Percentiles rank a stretch among this genome's conserved stretches.
Evolutionary conservation across 1,140 invertebrate genomes (phyloP).

Genomic region (Halictus rubicundus): DNA sequence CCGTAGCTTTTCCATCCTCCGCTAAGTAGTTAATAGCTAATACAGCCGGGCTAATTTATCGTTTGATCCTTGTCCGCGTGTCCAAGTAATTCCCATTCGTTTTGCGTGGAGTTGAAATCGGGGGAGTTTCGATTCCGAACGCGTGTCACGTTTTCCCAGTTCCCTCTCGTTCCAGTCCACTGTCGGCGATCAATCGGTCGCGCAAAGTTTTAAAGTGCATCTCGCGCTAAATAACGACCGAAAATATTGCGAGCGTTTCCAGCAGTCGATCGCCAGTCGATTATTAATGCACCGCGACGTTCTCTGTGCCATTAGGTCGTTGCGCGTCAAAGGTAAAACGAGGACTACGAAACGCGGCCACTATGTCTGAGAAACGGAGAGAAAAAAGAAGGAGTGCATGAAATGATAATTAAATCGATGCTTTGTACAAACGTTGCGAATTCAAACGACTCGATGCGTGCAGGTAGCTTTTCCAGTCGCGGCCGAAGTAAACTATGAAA

Average conservation of each 20-base stretch:
- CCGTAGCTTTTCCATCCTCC: neutral
- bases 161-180: neutral
- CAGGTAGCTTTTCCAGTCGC: neutral
- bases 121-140: slow-evolving; percentile 16
- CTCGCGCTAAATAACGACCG: slow-evolving; percentile 5
- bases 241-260: neutral
- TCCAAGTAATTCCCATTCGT: slow-evolving; percentile 33
- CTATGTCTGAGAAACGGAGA: no score
- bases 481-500: neutral
- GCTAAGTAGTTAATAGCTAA: slow-evolving; percentile 45
- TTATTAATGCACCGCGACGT: slow-evolving; percentile 36
- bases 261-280: slow-evolving; percentile 2
- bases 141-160: slow-evolving; percentile 33
- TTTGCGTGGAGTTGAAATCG: slow-evolving; percentile 32
- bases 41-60: slow-evolving; percentile 52
- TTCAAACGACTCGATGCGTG: neutral
- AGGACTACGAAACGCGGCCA: neutral
- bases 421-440: neutral
- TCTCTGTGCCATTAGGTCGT: neutral
- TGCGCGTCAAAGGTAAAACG: no score
- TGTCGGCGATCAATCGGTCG: neutral
- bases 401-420: neutral
- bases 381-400: neutral
- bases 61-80: slow-evolving; percentile 41
- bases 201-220: slow-evolving; percentile 27